Evolutionary conservation across 2,113 vertebrate genomes (phyloP), one percentile per base, ranked within the genome.

Genomic region (Riparia riparia): DNA sequence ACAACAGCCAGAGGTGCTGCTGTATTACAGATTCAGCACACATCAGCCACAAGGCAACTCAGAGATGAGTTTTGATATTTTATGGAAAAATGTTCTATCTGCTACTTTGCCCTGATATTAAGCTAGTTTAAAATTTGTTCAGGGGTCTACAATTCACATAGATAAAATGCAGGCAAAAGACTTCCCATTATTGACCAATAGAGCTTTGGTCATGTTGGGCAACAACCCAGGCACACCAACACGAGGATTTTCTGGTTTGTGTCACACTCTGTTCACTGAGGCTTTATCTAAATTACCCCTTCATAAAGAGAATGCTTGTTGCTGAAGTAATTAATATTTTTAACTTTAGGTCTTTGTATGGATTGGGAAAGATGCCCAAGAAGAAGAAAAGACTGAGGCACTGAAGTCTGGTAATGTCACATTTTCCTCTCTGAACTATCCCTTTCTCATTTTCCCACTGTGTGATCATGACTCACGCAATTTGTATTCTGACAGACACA

Each of bases 281-380:
- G 24, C 25, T 53, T 26, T 6, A 11, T 34, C 81, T 24, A 34
- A 69, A 45, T 58, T 53, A 31, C 2, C 6, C 45, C 24, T 53
- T 64, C 49, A 83, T 54, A 32, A 82, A 70, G 50, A 71, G 29
- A 70, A 4, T 1, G 12, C 37, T 37, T 64, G 51, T 73, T 85
- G 29, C 72, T 60, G 44, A 94, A 66, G 56, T 53, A 44, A 79
- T 80, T 76, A 25, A 41, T 54, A 42, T 95, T 76, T 95, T 86
- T 53, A 64, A 73, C 73, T 90, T 41, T 65, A 99, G 99, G 98
- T 99, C 97, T 99, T 99, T 92, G 98, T 99, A 83, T 99, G 99
- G 99, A 98, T 99, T 61, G 99, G 99, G 91, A 99, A 99, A 66
- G 99, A 99, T 56, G 99, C 99, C 56, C 98, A 99, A 13, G 99